Percentiles rank a stretch among this genome's conserved stretches.
Conservation (phyloP, 1,140 invertebrate species). For the Ephestia elutella region DNA sequence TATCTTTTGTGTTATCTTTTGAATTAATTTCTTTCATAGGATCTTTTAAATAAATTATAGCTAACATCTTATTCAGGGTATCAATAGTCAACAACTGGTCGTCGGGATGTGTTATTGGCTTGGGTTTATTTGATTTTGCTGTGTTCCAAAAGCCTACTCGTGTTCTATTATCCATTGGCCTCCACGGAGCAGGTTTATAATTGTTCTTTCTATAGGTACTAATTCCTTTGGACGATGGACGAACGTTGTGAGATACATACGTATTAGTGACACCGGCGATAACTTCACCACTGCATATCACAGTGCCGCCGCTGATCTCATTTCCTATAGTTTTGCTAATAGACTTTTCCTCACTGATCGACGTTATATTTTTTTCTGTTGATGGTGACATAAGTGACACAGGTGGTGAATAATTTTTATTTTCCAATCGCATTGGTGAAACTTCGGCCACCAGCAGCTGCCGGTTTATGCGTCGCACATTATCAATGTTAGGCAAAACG, state of each 20-base stretch:
- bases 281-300: background rate
- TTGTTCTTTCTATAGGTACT: background rate
- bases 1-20: background rate
- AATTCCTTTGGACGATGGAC: too few relatives aligned
- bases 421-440: slow-evolving; percentile 28
- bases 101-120: background rate
- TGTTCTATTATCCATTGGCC: background rate
- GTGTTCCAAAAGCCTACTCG: background rate
- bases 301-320: background rate
- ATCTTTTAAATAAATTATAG: slow-evolving; percentile 11
- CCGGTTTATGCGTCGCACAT: slow-evolving; percentile 43
- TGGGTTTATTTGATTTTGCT: background rate
- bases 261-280: background rate
- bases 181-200: background rate
- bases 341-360: background rate
- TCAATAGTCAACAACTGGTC: slow-evolving; percentile 26
- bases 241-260: background rate
- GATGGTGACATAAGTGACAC: slow-evolving; percentile 3
- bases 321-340: background rate
- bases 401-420: background rate
- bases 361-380: background rate
- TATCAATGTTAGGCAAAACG: slow-evolving; percentile 40
- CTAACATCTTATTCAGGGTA: slow-evolving; percentile 33
- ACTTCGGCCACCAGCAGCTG: slow-evolving; percentile 42
- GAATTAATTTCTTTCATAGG: background rate